Evolutionary conservation across 1,140 invertebrate genomes (phyloP).

Genomic region (Psilanteris sp.): DNA sequence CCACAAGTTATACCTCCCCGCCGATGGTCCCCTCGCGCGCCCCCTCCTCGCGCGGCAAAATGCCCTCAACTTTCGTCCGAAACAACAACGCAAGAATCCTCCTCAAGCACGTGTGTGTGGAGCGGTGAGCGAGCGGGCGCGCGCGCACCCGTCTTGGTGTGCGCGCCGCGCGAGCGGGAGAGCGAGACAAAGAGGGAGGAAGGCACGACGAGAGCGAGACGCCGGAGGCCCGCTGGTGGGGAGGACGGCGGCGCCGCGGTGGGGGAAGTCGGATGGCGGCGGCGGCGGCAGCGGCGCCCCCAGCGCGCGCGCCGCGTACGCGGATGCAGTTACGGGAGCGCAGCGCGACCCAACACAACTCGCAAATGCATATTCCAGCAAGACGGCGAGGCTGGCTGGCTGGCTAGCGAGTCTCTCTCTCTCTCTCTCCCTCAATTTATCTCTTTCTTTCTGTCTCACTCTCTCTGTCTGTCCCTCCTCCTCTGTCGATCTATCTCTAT

Average conservation of each 20-base stretch:
- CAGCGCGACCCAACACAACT: constrained; percentile 80
- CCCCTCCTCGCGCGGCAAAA: constrained; percentile 28
- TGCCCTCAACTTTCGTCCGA: constrained; percentile 50
- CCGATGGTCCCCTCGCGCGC: constrained; percentile 4
- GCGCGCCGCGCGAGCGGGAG: constrained; percentile 21
- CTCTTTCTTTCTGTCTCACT: constrained; percentile 2
- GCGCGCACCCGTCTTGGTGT: constrained; percentile 9
- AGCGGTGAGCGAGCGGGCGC: neutral
- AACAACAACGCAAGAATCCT: constrained; percentile 54
- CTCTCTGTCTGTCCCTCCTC: no score
- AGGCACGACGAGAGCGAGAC: constrained; percentile 33
- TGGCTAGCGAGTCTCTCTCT: constrained; percentile 64
- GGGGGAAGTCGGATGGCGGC: constrained; percentile 73
- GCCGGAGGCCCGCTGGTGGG: constrained; percentile 47
- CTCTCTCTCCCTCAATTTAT: constrained; percentile 28
- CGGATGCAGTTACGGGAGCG: constrained; percentile 81
- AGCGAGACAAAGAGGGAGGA: constrained; percentile 40
- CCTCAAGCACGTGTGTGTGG: constrained; percentile 18
- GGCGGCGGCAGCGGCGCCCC: constrained; percentile 67
- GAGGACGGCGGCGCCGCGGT: constrained; percentile 45
- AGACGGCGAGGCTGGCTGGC: constrained; percentile 64
- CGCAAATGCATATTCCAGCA: constrained; percentile 75
- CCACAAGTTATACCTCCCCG: constrained; percentile 51
- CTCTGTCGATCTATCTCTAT: constrained; percentile 5
- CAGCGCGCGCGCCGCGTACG: constrained; percentile 77